Conservation (phyloP, 2,888 invertebrate genomes). For the Barypeithes pellucidus region DNA sequence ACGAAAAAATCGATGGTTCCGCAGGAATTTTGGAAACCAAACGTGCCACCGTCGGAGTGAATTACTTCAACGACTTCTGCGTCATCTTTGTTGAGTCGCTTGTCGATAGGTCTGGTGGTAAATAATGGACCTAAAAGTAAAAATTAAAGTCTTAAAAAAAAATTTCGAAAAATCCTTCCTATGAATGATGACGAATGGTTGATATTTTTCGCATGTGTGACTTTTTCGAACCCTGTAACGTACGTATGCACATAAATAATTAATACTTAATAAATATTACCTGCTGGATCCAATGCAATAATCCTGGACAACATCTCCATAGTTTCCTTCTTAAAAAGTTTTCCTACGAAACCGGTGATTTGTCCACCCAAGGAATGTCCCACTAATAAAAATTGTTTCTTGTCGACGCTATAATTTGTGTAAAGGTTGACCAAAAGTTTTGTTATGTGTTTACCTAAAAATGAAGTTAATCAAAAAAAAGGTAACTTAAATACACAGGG, state of each 20-base stretch:
- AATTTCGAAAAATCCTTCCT: background rate
- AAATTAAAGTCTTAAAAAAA: background rate
- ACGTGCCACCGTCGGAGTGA: slow-evolving; percentile 63
- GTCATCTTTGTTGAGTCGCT: slow-evolving; percentile 60
- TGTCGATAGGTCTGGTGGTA: slow-evolving; percentile 56
- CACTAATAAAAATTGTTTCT: slow-evolving; percentile 59
- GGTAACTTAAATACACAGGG: background rate
- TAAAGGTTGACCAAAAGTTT: slow-evolving; percentile 59
- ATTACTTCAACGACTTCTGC: slow-evolving; percentile 64
- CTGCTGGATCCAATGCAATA: slow-evolving; percentile 64
- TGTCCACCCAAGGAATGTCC: slow-evolving; percentile 64
- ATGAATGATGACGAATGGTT: too few species aligned
- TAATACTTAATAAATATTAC: too few species aligned
- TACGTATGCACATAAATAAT: too few species aligned
- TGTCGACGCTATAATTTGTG: slow-evolving; percentile 57
- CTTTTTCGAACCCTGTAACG: slow-evolving; percentile 15
- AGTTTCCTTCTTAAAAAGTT: slow-evolving; percentile 57
- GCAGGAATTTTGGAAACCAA: slow-evolving; percentile 58
- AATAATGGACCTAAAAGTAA: slow-evolving; percentile 58
- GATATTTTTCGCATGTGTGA: too few species aligned
- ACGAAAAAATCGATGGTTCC: slow-evolving; percentile 65
- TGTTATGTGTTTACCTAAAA: slow-evolving; percentile 60
- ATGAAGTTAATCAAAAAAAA: background rate
- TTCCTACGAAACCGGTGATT: slow-evolving; percentile 61
- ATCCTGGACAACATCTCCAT: slow-evolving; percentile 59